Evolutionary conservation across 2,113 vertebrate species (phyloP), one percentile per base, ranked within the genome.

Genomic region (Felis chaus): DNA sequence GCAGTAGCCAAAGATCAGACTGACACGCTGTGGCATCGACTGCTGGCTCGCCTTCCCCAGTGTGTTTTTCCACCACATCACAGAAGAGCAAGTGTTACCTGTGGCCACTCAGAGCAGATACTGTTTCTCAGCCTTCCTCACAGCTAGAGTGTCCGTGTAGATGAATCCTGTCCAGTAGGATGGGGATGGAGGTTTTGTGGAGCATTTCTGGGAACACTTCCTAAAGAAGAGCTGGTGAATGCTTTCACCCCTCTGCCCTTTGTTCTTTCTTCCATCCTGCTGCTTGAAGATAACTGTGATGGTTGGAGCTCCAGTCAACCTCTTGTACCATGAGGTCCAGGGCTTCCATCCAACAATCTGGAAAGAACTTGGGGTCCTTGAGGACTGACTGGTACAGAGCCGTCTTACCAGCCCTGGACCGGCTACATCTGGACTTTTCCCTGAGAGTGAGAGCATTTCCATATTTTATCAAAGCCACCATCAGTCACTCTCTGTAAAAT

Each of bases 21-120:
- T 1, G 53, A 45, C 18, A 7, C 25, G 29, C 12, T 1, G 0
- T 0, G 50, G 61, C 55, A 4, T 50, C 19, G 25, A 25, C 68
- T 8, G 13, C 50, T 19, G 0, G 29, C 3, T 65, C 33, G 27
- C 39, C 27, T 39, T 48, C 27, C 29, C 53, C 16, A 1, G 0
- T 5, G 18, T 4, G 66, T 33, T 27, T 45, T 14, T 41, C 63
- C 7, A 53, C n/a, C n/a, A 7, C 33, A 4, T 11, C n/a, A 27
- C 15, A 27, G 9, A 33, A 45, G 45, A 45, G 66, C 15, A 33
- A 82, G n/a, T 19, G 25, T 15, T 1, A 33, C 16, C n/a, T 0
- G 4, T 13, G 76, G 55, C 7, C 8, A 7, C 33, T 15, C 61
- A 68, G 31, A 78, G 65, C 45, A 61, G 69, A 39, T 16, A 0